Base-by-base conservation (phyloP, 2,113 vertebrate species). In the Tympanuchus pallidicinctus region DNA sequence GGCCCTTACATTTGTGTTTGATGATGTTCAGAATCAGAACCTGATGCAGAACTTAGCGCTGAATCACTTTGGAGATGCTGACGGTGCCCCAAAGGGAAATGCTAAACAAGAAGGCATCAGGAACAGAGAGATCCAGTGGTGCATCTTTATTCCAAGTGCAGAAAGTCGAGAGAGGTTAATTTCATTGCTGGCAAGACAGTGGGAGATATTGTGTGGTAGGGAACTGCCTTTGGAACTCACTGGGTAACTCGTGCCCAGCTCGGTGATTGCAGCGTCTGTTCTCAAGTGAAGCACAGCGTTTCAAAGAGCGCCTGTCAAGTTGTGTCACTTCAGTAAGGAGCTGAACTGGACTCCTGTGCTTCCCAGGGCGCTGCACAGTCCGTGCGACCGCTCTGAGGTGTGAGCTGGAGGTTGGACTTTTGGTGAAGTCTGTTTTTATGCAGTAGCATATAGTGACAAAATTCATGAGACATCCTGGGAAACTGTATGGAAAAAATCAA, bases 171-270 rank as follows among this genome's bases (percentile, higher is more conserved):
- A 99, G 97, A 98, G 99, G 82, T 97, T 99, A 71, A 99, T 99
- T 88, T 99, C 99, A 0, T 97, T 99, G 20, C 96, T 99, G 63
- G 99, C 99, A 32, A 98, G 99, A 13, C 99, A 99, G 95, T 99
- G 99, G 99, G 99, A 99, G 97, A 97, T 97, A 21, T 96, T 99
- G 36, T 99, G 99, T 81, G 99, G 99, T 54, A 97, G 99, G 8
- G 99, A 99, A 86, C 98, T 99, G 82, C 99, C 99, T 4, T 97
- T 99, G 19, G 99, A 99, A 75, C 98, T 99, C 66, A 99, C 99
- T 0, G 99, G 99, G 59, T 98, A 96, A 42, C 42, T 64, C 14
- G 7, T 86, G 66, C 73, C 47, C 75, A 91, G 69, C 54, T 66
- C 22, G 20, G 48, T 73, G 69, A 71, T 86, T 83, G 69, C 85